Conservation (phyloP, 2,113 vertebrate genomes). For the Cathartes aura region DNA sequence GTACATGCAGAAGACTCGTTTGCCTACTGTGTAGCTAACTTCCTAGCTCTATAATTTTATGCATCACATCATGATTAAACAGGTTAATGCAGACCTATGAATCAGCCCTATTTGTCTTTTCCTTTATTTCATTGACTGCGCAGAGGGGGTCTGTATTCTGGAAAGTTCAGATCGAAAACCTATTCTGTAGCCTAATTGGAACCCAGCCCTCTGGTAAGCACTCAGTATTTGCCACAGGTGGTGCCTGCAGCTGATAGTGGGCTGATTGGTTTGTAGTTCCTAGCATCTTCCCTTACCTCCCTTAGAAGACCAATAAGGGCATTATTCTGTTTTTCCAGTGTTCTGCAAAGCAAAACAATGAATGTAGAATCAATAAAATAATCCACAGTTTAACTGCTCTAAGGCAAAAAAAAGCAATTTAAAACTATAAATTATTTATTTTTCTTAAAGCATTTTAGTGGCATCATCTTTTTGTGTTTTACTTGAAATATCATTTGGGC, state of each 20-base stretch:
- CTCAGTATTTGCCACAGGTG: neutral
- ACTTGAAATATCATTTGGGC: constrained; percentile 35
- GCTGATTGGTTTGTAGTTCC: constrained; percentile 1
- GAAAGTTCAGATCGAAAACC: neutral
- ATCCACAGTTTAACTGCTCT: neutral
- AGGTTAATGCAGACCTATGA: neutral
- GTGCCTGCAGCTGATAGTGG: neutral
- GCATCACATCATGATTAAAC: neutral
- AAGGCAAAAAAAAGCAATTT: constrained; percentile 35
- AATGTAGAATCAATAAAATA: constrained; percentile 24
- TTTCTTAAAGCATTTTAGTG: constrained; percentile 17
- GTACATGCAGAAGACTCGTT: neutral
- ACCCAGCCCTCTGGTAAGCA: neutral
- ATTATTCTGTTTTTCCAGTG: constrained; percentile 7
- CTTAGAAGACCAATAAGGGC: constrained; percentile 2
- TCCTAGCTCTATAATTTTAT: neutral
- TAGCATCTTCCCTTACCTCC: neutral
- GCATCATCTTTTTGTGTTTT: constrained; percentile 1
- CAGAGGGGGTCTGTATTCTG: neutral
- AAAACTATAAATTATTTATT: constrained; percentile 23
- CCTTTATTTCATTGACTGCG: neutral
- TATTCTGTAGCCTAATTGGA: neutral
- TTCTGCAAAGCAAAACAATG: neutral
- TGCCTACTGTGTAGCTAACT: neutral
- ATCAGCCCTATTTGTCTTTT: neutral